A percentile compares a stretch with the other conserved stretches of the same genome.
Evolutionary conservation across 2,113 vertebrate species (phyloP).

Genomic region (Ophiodon elongatus): DNA sequence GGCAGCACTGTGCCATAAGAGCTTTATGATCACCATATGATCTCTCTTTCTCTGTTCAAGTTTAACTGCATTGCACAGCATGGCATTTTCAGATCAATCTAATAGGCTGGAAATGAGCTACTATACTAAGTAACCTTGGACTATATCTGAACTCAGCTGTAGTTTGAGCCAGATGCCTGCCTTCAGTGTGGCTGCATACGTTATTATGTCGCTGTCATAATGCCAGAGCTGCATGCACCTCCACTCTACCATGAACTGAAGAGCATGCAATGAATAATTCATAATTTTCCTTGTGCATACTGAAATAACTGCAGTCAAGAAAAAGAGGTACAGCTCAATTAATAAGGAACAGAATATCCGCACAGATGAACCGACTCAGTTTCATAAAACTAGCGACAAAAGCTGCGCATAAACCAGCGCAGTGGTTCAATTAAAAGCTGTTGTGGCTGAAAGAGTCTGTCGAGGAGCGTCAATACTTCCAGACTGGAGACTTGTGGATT

Average conservation of each 20-base stretch:
- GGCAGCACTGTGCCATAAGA: conserved; percentile 21
- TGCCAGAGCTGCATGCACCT: conserved; percentile 35
- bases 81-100: conserved; percentile 42
- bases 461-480: conserved; percentile 32
- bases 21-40: conserved; percentile 17
- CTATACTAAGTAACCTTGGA: conserved; percentile 36
- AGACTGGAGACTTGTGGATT: conserved; percentile 71
- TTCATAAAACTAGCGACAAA: not conserved
- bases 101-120: conserved; percentile 44
- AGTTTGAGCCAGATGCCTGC: conserved; percentile 40
- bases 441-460: conserved; percentile 16
- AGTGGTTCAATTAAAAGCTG: conserved; percentile 41
- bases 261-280: conserved; percentile 78
- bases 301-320: conserved; percentile 18
- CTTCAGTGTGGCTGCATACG: conserved; percentile 6
- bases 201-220: conserved; percentile 25
- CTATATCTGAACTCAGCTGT: conserved; percentile 36
- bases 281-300: conserved; percentile 67
- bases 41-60: conserved; percentile 12
- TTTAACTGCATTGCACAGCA: conserved; percentile 49
- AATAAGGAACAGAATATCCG: conserved; percentile 18
- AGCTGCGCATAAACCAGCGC: conserved; percentile 13
- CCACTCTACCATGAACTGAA: conserved; percentile 67
- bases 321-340: conserved; percentile 7
- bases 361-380: not conserved